A percentile compares a stretch with the other conserved stretches of the same genome.
Evolutionary conservation across 2,888 invertebrate species (phyloP).

Genomic region (Monoplex corrugatus): DNA sequence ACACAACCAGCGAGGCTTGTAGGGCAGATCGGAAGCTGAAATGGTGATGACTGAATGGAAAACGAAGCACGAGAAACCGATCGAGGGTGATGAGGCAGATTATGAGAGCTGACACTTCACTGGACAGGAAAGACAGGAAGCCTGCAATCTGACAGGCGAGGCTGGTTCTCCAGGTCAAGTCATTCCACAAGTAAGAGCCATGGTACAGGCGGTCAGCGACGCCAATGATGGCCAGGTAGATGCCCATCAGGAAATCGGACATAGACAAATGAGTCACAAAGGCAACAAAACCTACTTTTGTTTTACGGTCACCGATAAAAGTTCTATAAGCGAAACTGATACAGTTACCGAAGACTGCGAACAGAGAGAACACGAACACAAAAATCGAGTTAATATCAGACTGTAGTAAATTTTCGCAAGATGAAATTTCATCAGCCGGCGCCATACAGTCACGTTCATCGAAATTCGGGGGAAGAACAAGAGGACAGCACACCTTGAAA

Average conservation of each 20-base stretch:
- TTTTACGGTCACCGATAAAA: background rate
- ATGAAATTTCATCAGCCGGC: no score
- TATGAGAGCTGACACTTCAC: constrained; percentile 40
- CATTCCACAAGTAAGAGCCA: constrained; percentile 64
- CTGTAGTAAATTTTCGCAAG: no score
- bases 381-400: no score
- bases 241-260: constrained; percentile 61
- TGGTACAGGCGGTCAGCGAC: constrained; percentile 63
- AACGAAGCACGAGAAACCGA: constrained; percentile 83
- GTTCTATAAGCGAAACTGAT: no score
- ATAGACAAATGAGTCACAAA: constrained; percentile 50
- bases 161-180: constrained; percentile 62
- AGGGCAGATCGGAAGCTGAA: constrained; percentile 67
- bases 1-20: constrained; percentile 62
- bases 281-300: background rate
- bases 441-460: no score
- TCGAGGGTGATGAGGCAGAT: constrained; percentile 49
- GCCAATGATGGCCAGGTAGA: constrained; percentile 64
- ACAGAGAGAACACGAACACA: no score
- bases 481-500: no score
- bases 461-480: no score
- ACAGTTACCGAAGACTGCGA: no score
- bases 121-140: constrained; percentile 77
- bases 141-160: constrained; percentile 65
- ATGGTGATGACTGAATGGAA: constrained; percentile 82